Conservation (phyloP, 2,113 vertebrate genomes). For the Aspidoscelis tigris region DNA sequence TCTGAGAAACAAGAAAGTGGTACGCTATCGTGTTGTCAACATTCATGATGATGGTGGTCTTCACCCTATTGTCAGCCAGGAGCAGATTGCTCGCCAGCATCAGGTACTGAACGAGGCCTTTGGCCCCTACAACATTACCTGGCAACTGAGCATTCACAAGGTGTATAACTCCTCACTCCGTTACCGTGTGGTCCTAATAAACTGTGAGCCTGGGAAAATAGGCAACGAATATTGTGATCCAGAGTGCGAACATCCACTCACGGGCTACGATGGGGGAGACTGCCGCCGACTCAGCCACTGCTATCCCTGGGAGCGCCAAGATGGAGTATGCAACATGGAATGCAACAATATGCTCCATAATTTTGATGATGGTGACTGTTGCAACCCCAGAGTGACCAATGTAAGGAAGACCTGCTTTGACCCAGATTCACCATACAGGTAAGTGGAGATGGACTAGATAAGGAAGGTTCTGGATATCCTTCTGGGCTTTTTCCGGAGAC, state of each 20-base stretch:
- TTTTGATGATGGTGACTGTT: conserved; percentile 97
- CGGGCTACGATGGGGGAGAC: conserved; percentile 92
- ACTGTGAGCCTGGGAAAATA: conserved; percentile 91
- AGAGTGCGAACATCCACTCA: conserved; percentile 92
- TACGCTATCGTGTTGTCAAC: conserved; percentile 91
- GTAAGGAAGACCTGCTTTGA: conserved; percentile 93
- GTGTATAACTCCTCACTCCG: conserved; percentile 87
- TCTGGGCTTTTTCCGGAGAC: background rate
- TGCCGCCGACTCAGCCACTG: conserved; percentile 86
- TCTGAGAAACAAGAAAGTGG: conserved; percentile 80
- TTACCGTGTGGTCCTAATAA: conserved; percentile 84
- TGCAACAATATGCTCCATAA: conserved; percentile 94
- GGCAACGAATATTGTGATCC: conserved; percentile 93
- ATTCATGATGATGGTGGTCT: conserved; percentile 79
- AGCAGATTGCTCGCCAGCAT: conserved; percentile 88
- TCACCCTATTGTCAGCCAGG: conserved; percentile 81
- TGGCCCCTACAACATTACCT: conserved; percentile 89
- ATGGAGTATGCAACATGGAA: conserved; percentile 88
- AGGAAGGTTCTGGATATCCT: too few species aligned
- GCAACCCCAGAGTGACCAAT: conserved; percentile 81
- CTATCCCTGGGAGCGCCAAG: conserved; percentile 90
- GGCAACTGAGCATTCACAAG: conserved; percentile 82
- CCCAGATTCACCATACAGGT: conserved; percentile 91
- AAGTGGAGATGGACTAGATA: conserved; percentile 33
- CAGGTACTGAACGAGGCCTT: conserved; percentile 83